These are phyloP conservation scores for Fabriciana adippe DNA, from an alignment of 2,888 invertebrate genomes.

Conservation along the genomic window DNA sequence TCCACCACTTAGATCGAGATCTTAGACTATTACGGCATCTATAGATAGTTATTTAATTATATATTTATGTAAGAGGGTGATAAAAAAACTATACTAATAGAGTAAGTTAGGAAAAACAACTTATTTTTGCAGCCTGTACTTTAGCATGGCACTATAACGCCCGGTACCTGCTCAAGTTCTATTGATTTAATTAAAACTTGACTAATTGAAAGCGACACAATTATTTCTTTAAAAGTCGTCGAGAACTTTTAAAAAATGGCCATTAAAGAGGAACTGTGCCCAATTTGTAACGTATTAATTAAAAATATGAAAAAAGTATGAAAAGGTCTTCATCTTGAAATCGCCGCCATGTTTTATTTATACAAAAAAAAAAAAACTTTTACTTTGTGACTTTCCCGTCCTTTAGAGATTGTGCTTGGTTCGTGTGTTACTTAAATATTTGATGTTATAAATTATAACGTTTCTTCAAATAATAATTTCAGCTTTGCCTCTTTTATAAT, in stretches of 20 bases:
- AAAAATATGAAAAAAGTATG: conserved; percentile 12
- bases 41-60: no score
- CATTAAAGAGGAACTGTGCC: conserved; percentile 11
- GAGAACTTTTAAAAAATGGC: conserved; percentile 19
- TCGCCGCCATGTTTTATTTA: neutral
- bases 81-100: no score
- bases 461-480: no score
- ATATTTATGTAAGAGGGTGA: no score
- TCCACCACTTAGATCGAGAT: no score
- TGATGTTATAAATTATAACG: no score
- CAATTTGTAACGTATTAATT: conserved; percentile 18
- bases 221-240: conserved; percentile 21
- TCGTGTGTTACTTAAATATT: neutral
- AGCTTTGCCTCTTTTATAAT: no score
- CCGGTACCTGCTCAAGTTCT: neutral
- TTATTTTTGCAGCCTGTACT: no score
- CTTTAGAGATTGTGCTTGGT: neutral
- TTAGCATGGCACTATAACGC: no score
- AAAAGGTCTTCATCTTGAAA: neutral
- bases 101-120: no score
- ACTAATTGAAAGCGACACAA: conserved; percentile 26
- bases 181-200: conserved; percentile 31
- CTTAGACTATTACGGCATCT: no score
- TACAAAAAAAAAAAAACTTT: neutral
- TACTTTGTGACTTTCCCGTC: conserved; percentile 3